These are phyloP conservation scores for Pseudoips prasinana DNA, from an alignment of 2,888 invertebrate species.

Conservation along the genomic window DNA sequence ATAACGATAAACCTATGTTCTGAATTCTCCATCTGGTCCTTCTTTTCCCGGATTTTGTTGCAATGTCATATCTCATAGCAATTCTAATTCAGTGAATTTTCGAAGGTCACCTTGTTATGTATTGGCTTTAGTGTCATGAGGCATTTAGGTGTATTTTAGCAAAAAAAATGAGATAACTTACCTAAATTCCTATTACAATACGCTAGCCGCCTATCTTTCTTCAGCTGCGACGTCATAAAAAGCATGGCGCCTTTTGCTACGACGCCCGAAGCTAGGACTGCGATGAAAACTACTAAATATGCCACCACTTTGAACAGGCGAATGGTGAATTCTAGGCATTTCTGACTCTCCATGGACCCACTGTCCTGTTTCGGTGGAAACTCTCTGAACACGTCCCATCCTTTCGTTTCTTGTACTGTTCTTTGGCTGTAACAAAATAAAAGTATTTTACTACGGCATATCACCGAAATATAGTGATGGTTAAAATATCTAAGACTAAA, in stretches of 20 bases:
- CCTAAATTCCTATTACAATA: constrained; percentile 94
- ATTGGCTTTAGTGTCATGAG: too few species aligned
- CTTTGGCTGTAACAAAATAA: constrained; percentile 84
- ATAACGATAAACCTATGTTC: too few species aligned
- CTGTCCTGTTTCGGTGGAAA: constrained; percentile 94
- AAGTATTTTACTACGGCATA: too few species aligned
- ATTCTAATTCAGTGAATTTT: too few species aligned
- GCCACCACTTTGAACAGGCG: constrained; percentile 92
- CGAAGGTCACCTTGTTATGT: too few species aligned
- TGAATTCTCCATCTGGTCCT: too few species aligned
- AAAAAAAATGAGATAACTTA: constrained; percentile 50
- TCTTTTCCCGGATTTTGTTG: too few species aligned
- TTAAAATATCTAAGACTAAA: too few species aligned
- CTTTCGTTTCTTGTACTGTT: constrained; percentile 93
- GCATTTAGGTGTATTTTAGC: too few species aligned
- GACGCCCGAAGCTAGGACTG: constrained; percentile 92
- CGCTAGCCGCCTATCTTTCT: constrained; percentile 87
- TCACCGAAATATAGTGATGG: too few species aligned
- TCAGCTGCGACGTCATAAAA: constrained; percentile 95
- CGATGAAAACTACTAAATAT: constrained; percentile 91
- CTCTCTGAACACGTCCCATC: constrained; percentile 98
- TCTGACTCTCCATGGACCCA: constrained; percentile 93
- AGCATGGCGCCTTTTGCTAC: constrained; percentile 93
- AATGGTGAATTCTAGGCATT: constrained; percentile 92
- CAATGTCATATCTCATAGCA: too few species aligned